phyloP scores from a whole-genome alignment of 2,113 vertebrate genomes.

The Pangasianodon hypophthalmus region DNA sequence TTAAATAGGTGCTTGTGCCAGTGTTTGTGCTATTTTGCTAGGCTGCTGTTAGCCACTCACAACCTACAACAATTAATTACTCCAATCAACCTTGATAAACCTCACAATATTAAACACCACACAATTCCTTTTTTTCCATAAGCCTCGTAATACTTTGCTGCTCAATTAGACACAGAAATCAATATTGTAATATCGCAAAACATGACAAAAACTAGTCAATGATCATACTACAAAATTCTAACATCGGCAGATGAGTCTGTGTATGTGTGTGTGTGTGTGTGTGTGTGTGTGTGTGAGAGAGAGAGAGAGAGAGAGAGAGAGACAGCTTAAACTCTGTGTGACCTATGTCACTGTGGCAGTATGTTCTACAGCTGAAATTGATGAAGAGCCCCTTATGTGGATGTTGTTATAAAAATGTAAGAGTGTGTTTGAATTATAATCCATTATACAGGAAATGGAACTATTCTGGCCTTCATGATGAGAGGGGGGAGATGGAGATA shows the following conservation, averaged over 20 bases:
- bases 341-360: constrained; percentile 37
- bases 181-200: background rate
- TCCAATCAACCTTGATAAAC: background rate
- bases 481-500: background rate
- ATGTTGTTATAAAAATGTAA: constrained; percentile 31
- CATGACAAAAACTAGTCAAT: background rate
- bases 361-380: constrained; percentile 16
- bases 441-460: constrained; percentile 49
- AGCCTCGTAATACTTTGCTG: background rate
- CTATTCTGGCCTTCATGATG: constrained; percentile 22
- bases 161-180: background rate
- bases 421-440: constrained; percentile 42
- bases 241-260: background rate
- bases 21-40: background rate
- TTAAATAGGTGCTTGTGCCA: background rate
- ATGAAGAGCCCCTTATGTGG: constrained; percentile 10
- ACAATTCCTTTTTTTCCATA: background rate
- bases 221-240: background rate
- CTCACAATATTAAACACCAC: background rate
- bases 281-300: background rate
- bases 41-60: background rate
- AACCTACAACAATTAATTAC: background rate
- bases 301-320: background rate
- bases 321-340: constrained; percentile 38
- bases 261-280: background rate